Base-by-base conservation (phyloP, 2,888 invertebrate species). In the Oxyteleia sp. region DNA sequence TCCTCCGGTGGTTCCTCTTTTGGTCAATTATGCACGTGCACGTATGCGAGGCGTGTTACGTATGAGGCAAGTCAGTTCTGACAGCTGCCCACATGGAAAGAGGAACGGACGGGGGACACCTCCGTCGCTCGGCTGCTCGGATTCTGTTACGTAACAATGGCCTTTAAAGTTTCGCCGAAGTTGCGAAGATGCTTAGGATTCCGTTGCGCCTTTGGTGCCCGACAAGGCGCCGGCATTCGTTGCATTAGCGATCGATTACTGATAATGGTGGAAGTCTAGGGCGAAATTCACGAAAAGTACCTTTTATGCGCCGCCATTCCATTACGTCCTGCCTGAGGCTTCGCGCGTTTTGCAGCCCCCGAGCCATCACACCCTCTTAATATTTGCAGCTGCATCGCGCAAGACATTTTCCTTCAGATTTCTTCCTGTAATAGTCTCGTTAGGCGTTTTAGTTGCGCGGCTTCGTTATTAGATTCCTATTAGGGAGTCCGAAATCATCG, bases 261-360 rank as follows among this genome's bases (percentile, higher is more conserved):
- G 84, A 85, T 87, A 87, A 87, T 85, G 84, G 82, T 81, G 79
- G 84, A 87, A 87, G 78, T 82, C 82, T 75, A 15, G 63, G 53
- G 71, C 20, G 79, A 68, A 71, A 82, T 79, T 84, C 47, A 32
- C 76, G 55, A 76, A 81, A 81, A 81, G 80, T 78, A 57, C 61
- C 81, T 78, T 82, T 82, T 78, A 78, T 66, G 57, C 59, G 51
- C 55, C 45, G 51, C 26, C 59, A 72, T 75, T 59, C 81, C 84
- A 84, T 84, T 84, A 81, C 41, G 49, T 11, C 53, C 8, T 18
- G 72, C 68, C 74, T 38, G 32, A 72, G 82, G 82, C 82, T 61
- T 51, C 47, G 55, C 51, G 32, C 49, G 59, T 72, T 74, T 71
- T 53, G 26, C 32, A 47, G 51, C 71, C 38, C 72, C 51, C 78